Evolutionary conservation across 2,113 vertebrate genomes (phyloP).

Genomic region (Panthera tigris): DNA sequence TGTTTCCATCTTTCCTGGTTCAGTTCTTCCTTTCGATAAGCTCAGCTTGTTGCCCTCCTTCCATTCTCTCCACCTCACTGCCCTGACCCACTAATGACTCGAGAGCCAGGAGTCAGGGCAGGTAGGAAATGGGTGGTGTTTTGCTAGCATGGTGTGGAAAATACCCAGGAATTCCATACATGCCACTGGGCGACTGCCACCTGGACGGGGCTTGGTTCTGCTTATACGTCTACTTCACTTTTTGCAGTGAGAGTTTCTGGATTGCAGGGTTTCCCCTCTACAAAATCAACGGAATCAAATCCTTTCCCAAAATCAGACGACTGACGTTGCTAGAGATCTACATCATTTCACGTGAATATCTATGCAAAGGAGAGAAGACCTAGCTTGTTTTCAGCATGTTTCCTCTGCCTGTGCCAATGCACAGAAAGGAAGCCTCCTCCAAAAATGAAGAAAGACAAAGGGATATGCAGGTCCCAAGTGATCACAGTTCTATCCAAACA

Average conservation of each 20-base stretch:
- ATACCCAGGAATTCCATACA: background rate
- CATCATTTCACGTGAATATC: background rate
- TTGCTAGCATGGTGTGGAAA: background rate
- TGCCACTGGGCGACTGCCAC: fast-evolving
- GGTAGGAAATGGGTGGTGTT: background rate
- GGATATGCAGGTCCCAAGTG: too few species aligned
- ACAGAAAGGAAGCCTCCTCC: background rate
- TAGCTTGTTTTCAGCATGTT: background rate
- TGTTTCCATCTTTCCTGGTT: background rate
- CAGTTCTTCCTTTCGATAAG: background rate
- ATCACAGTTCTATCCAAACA: background rate
- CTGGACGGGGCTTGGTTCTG: background rate
- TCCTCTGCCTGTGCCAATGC: background rate
- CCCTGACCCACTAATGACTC: background rate
- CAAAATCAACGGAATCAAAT: background rate
- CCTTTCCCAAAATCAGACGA: background rate
- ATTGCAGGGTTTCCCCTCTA: background rate
- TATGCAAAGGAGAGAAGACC: background rate
- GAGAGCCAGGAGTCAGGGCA: background rate
- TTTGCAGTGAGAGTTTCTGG: background rate
- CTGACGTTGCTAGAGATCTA: background rate
- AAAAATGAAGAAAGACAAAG: background rate
- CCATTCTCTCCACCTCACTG: background rate
- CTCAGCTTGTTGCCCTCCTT: background rate
- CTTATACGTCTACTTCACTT: background rate